phyloP scores from a whole-genome alignment of 2,113 vertebrate species.

The Plecturocebus donacophilus region DNA sequence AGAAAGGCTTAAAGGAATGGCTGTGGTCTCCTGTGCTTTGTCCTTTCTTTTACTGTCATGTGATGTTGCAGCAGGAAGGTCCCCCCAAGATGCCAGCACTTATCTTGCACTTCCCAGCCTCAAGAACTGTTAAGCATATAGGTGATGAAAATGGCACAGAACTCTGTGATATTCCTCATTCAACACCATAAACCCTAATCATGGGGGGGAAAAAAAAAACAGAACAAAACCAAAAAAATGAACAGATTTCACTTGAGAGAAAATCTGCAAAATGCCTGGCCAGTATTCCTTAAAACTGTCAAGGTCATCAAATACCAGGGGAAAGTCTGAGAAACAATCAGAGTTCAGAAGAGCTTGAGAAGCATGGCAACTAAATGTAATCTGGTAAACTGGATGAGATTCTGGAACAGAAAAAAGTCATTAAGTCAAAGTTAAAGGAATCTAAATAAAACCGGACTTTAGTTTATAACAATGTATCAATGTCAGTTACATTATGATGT shows the following conservation, averaged over 20 bases:
- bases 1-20: not conserved
- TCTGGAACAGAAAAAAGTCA: not conserved
- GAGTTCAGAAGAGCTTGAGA: not conserved
- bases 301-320: not conserved
- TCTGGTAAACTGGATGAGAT: not conserved
- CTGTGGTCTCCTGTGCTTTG: not conserved
- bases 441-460: not conserved
- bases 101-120: not conserved
- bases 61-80: not conserved
- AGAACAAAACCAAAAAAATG: not conserved
- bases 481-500: too few relatives aligned
- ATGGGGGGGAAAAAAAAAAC: not conserved
- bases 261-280: not conserved
- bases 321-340: not conserved
- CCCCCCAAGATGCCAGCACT: not conserved
- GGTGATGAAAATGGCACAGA: not conserved
- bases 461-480: not conserved
- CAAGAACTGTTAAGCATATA: not conserved
- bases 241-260: not conserved
- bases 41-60: not conserved
- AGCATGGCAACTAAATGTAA: not conserved
- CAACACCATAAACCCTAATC: not conserved
- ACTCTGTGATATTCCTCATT: not conserved
- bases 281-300: not conserved
- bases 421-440: not conserved